phyloP scores from a whole-genome alignment of 2,113 vertebrate genomes.

The Cephalopholis sonnerati region DNA sequence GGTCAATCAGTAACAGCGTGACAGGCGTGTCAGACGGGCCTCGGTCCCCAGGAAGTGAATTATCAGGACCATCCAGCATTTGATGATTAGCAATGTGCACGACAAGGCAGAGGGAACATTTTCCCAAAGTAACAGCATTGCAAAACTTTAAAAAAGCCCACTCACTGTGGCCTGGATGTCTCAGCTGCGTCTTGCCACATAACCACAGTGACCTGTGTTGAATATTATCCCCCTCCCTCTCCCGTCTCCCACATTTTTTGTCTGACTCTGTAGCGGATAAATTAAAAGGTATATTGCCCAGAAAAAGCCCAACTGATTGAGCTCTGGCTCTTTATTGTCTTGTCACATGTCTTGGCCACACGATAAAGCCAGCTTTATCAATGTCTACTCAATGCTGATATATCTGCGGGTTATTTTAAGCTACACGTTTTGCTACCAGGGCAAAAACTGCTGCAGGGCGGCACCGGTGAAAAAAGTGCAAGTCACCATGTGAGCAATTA shows the following conservation, averaged over 20 bases:
- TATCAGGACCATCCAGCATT: constrained; percentile 24
- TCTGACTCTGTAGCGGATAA: not conserved
- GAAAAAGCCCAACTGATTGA: constrained; percentile 1
- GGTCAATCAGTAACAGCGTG: constrained; percentile 60
- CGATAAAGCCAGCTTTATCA: constrained; percentile 14
- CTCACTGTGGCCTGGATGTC: not conserved
- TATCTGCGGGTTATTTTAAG: constrained; percentile 7
- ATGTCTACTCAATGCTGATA: constrained; percentile 3
- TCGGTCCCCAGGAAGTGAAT: constrained; percentile 51
- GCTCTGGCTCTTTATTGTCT: constrained; percentile 1
- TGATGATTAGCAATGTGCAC: not conserved
- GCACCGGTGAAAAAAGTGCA: not conserved
- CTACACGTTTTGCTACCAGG: not conserved
- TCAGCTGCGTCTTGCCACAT: not conserved
- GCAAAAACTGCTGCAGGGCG: not conserved
- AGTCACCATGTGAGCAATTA: constrained; percentile 8
- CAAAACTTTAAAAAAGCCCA: too few relatives aligned
- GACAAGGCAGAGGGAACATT: constrained; percentile 4
- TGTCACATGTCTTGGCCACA: not conserved
- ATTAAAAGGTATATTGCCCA: too few relatives aligned
- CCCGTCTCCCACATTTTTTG: not conserved
- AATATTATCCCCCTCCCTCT: too few relatives aligned
- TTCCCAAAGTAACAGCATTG: not conserved
- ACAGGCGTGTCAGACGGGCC: constrained; percentile 11
- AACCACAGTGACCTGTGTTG: not conserved